These are phyloP conservation scores for Teleiodes luculella DNA, from an alignment of 2,888 invertebrate species.

Conservation along the genomic window DNA sequence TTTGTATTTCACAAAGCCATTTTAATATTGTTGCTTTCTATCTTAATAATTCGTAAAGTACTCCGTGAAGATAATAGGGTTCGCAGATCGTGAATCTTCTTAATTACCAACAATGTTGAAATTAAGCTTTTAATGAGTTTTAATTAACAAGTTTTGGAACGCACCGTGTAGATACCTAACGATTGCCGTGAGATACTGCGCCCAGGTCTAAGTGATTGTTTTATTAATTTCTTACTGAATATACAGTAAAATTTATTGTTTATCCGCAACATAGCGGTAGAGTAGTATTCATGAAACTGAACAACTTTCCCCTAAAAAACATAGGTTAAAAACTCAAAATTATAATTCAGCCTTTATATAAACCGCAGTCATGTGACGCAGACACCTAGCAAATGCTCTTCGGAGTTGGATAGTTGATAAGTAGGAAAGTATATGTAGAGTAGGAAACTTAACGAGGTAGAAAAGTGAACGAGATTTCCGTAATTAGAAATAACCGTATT, in stretches of 20 bases:
- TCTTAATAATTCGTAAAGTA: slow-evolving; percentile 62
- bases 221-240: slow-evolving; percentile 29
- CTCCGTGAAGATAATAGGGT: slow-evolving; percentile 57
- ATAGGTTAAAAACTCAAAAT: too few species aligned
- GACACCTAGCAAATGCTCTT: too few species aligned
- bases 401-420: too few species aligned
- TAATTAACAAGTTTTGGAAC: slow-evolving; percentile 70
- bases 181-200: slow-evolving; percentile 43
- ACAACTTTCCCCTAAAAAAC: too few species aligned
- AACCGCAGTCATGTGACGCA: too few species aligned
- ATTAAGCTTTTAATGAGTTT: slow-evolving; percentile 74
- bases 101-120: slow-evolving; percentile 73
- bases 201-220: slow-evolving; percentile 26
- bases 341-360: too few species aligned
- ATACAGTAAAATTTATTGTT: slow-evolving; percentile 27
- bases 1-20: slow-evolving; percentile 30
- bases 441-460: too few species aligned
- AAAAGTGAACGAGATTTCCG: too few species aligned
- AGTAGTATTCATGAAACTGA: too few species aligned
- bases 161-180: slow-evolving; percentile 56
- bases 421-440: too few species aligned
- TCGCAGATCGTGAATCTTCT: slow-evolving; percentile 72
- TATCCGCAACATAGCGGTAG: too few species aligned
- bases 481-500: too few species aligned
- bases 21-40: slow-evolving; percentile 54